Percentiles rank a stretch among this genome's conserved stretches.
Conservation (phyloP, 2,797 vertebrate species). For the Coracias cyanogaster region DNA sequence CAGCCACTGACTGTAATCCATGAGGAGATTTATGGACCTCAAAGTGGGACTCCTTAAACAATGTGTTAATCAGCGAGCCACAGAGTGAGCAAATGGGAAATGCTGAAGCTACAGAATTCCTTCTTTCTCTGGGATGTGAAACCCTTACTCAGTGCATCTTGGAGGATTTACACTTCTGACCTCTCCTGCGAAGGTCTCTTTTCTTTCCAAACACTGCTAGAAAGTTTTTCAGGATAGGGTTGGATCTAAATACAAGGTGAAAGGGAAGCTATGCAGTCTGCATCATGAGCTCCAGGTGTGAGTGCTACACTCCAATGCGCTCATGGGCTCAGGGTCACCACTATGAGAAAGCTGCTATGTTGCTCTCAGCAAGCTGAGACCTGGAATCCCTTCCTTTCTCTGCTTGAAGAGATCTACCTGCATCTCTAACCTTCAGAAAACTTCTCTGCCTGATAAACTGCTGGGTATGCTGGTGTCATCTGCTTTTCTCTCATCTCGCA, state of each 20-base stretch:
- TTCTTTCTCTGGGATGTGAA: background rate
- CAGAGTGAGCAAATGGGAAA: constrained; percentile 8
- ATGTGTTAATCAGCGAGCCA: background rate
- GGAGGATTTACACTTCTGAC: background rate
- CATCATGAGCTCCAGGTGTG: background rate
- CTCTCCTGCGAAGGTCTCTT: background rate
- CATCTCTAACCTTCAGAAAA: background rate
- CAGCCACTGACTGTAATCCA: background rate
- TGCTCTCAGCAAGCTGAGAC: background rate
- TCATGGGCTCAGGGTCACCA: background rate
- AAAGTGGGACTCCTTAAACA: background rate
- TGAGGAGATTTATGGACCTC: constrained; percentile 35
- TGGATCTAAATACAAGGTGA: background rate
- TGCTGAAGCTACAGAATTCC: constrained; percentile 13
- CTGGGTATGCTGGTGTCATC: background rate
- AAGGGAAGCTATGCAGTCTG: background rate
- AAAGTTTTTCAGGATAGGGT: background rate
- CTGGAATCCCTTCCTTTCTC: background rate
- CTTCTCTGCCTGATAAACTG: background rate
- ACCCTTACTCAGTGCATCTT: background rate
- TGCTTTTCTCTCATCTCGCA: background rate
- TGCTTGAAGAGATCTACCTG: background rate
- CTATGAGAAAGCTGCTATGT: fast-evolving
- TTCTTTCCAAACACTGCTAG: background rate
- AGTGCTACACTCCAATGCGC: background rate